Evolutionary conservation across 2,888 invertebrate species (phyloP).

Genomic region (Eupithecia centaureata): DNA sequence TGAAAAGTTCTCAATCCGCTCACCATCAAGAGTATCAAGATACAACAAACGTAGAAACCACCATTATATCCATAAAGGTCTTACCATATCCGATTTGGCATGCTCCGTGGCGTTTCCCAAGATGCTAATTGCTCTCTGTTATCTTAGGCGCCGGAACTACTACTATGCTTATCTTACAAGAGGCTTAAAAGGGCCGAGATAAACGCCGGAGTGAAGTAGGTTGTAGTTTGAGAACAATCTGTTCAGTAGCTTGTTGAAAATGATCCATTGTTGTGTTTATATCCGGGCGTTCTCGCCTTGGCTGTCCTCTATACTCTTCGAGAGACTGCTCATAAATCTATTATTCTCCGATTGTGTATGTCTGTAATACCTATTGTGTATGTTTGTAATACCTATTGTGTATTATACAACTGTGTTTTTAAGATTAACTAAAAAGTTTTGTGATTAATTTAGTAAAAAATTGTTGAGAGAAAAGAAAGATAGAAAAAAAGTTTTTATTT

Average conservation of each 20-base stretch:
- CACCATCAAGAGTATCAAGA: too few relatives aligned
- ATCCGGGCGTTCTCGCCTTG: not conserved
- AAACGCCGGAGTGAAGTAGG: slow-evolving; percentile 17
- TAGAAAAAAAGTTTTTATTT: too few relatives aligned
- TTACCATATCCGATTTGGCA: slow-evolving; percentile 7
- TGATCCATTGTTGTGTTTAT: not conserved
- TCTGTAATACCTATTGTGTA: too few relatives aligned
- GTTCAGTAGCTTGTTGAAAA: slow-evolving; percentile 5
- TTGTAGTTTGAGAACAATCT: slow-evolving; percentile 1
- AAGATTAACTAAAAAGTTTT: too few relatives aligned
- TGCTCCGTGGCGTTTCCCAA: slow-evolving; percentile 39
- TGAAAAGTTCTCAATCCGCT: too few relatives aligned
- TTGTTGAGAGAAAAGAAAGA: too few relatives aligned
- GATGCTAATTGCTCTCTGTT: slow-evolving; percentile 65
- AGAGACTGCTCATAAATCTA: not conserved
- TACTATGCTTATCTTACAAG: slow-evolving; percentile 63
- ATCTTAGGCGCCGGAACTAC: slow-evolving; percentile 60
- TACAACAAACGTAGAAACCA: slow-evolving; percentile 1
- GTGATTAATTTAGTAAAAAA: too few relatives aligned
- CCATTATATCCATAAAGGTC: not conserved
- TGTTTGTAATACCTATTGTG: too few relatives aligned
- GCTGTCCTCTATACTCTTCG: not conserved
- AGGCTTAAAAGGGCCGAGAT: slow-evolving; percentile 37
- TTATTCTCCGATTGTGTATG: not conserved
- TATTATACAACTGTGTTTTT: too few relatives aligned